A percentile compares a stretch with the other conserved stretches of the same genome.
Conservation (phyloP, 2,888 invertebrate genomes). For the Heliothis peltigera region DNA sequence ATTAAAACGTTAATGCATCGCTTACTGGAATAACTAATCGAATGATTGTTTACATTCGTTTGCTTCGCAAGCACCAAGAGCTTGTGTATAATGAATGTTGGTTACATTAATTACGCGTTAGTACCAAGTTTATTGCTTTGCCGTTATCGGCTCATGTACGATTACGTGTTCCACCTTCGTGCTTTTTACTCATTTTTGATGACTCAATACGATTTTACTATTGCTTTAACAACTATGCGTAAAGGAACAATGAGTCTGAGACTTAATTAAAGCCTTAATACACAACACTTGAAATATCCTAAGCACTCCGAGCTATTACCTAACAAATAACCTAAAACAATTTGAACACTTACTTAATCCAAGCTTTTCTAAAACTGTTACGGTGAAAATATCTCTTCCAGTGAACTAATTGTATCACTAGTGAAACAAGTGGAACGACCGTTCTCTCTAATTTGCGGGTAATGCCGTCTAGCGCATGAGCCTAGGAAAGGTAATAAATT, state of each 20-base stretch:
- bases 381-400: slow-evolving; percentile 29
- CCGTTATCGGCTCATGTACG: slow-evolving; percentile 82
- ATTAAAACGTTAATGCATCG: slow-evolving; percentile 70
- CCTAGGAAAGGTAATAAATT: slow-evolving; percentile 84
- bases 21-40: slow-evolving; percentile 82
- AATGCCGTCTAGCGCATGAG: slow-evolving; percentile 70
- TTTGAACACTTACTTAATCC: too few species aligned
- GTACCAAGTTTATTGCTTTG: slow-evolving; percentile 81
- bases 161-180: slow-evolving; percentile 84
- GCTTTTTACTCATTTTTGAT: slow-evolving; percentile 76
- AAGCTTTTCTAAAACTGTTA: slow-evolving; percentile 5
- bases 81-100: slow-evolving; percentile 83
- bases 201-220: slow-evolving; percentile 77
- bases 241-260: slow-evolving; percentile 59
- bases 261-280: slow-evolving; percentile 48
- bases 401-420: slow-evolving; percentile 69
- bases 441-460: slow-evolving; percentile 78
- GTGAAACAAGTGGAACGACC: slow-evolving; percentile 75
- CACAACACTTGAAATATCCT: too few species aligned
- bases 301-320: too few species aligned
- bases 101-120: slow-evolving; percentile 87
- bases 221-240: slow-evolving; percentile 58
- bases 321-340: too few species aligned
- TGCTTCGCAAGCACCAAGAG: slow-evolving; percentile 74
- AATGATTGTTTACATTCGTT: slow-evolving; percentile 84